Evolutionary conservation across 2,113 vertebrate species (phyloP).

Genomic region (Syngnathoides biaculeatus): DNA sequence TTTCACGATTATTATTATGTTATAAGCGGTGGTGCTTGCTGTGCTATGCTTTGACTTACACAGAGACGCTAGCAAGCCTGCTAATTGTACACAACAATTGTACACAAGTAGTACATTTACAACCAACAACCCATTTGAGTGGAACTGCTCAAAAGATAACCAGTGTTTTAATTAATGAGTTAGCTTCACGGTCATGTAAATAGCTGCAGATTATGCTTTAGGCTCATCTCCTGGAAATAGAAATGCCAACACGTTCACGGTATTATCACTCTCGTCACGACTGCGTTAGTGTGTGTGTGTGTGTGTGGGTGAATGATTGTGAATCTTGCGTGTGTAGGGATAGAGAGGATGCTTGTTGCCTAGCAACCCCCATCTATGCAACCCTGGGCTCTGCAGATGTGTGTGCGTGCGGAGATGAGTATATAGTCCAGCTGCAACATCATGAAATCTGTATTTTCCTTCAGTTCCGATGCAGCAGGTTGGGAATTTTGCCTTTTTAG

Average conservation of each 20-base stretch:
- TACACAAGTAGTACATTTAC: constrained; percentile 22
- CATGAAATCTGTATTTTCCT: constrained; percentile 3
- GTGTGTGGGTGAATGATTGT: neutral
- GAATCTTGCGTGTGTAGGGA: constrained; percentile 57
- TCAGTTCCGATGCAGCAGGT: constrained; percentile 29
- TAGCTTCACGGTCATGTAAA: constrained; percentile 13
- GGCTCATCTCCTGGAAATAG: constrained; percentile 34
- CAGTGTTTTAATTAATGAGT: constrained; percentile 12
- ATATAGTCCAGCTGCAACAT: neutral
- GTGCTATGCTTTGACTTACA: constrained; percentile 31
- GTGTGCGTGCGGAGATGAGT: constrained; percentile 4
- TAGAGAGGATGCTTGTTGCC: constrained; percentile 69
- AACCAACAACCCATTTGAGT: neutral
- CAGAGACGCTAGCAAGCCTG: neutral
- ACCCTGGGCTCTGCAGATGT: constrained; percentile 28
- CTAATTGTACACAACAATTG: constrained; percentile 10
- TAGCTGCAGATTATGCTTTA: constrained; percentile 16
- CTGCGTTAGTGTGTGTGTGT: neutral
- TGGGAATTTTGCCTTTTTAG: constrained; percentile 10
- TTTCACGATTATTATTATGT: constrained; percentile 18
- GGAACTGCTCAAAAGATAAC: neutral
- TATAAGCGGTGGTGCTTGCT: constrained; percentile 27
- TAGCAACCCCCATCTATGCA: constrained; percentile 68
- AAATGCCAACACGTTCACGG: constrained; percentile 22
- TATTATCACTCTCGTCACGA: constrained; percentile 16